Percentiles rank a stretch among this genome's conserved stretches.
phyloP scores from a whole-genome alignment of 2,797 vertebrate species.

The Sebastes cheni region DNA sequence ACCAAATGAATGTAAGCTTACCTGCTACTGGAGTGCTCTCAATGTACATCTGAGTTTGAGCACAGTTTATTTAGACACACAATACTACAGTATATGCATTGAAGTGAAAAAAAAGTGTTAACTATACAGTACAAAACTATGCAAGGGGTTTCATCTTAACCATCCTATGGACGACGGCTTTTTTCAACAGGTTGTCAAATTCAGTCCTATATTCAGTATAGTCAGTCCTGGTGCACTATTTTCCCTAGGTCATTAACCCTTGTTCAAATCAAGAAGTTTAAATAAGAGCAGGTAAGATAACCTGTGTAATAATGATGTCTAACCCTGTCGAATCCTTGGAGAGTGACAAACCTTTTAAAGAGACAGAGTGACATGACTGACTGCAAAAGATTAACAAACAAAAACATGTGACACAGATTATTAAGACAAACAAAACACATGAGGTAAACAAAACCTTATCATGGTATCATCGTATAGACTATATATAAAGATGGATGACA shows the following conservation, averaged over 20 bases:
- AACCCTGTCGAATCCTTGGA: slow-evolving; percentile 3
- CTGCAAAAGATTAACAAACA: slow-evolving; percentile 17
- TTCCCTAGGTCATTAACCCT: background rate
- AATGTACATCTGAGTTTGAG: slow-evolving; percentile 35
- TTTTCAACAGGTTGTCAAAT: slow-evolving; percentile 16
- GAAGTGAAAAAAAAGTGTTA: slow-evolving; percentile 50
- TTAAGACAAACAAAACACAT: slow-evolving; percentile 44
- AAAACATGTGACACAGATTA: slow-evolving; percentile 3
- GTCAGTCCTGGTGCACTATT: slow-evolving; percentile 7
- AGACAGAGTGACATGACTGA: slow-evolving; percentile 10
- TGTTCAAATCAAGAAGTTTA: slow-evolving; percentile 26
- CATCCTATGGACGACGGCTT: background rate
- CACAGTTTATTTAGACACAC: slow-evolving; percentile 44
- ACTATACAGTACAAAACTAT: slow-evolving; percentile 65
- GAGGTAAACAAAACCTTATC: slow-evolving; percentile 62
- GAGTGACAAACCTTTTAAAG: background rate
- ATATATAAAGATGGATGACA: no score
- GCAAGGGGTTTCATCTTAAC: slow-evolving; percentile 19
- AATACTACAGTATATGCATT: slow-evolving; percentile 48
- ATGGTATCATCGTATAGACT: slow-evolving; percentile 6
- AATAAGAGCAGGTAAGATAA: slow-evolving; percentile 21
- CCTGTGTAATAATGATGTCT: background rate
- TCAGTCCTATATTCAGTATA: background rate
- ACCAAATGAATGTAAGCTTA: slow-evolving; percentile 32
- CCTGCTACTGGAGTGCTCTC: slow-evolving; percentile 43